These are phyloP conservation scores for Chloroceryle amazona DNA, from an alignment of 2,797 vertebrate species.

Conservation along the genomic window DNA sequence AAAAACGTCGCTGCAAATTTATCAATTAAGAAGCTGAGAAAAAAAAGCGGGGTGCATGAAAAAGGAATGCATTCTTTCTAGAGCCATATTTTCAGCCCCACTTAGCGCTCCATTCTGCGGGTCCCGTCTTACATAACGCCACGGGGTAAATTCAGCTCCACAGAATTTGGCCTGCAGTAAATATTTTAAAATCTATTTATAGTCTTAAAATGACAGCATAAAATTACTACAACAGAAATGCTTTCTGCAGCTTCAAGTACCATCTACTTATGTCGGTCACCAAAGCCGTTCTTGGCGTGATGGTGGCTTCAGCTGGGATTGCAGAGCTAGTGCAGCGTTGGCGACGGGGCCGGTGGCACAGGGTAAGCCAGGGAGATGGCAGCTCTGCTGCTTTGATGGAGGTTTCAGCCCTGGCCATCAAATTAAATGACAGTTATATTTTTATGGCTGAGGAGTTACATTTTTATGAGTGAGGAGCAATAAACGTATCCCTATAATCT, in stretches of 20 bases:
- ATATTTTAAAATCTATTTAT: conserved; percentile 58
- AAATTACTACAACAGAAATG: conserved; percentile 25
- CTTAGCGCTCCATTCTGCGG: neutral
- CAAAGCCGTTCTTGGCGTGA: conserved; percentile 12
- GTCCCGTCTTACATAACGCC: neutral
- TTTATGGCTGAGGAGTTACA: conserved; percentile 4
- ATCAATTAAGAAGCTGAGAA: neutral
- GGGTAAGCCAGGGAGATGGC: neutral
- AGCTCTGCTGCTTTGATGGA: neutral
- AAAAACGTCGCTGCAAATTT: neutral
- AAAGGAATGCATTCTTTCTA: neutral
- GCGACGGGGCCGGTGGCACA: neutral
- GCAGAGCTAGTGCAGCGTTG: neutral
- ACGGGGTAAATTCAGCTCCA: neutral
- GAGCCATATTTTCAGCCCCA: neutral
- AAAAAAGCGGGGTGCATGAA: neutral
- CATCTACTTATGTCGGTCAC: conserved; percentile 6
- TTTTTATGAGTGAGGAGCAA: conserved; percentile 8
- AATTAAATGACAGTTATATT: conserved; percentile 19
- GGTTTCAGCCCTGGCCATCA: neutral
- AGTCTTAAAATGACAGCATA: conserved; percentile 15
- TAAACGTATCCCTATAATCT: neutral
- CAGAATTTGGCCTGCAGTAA: conserved; percentile 52
- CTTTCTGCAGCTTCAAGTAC: neutral
- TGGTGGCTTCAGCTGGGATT: neutral